phyloP scores from a whole-genome alignment of 2,888 invertebrate species.

The Geophilus truncorum region DNA sequence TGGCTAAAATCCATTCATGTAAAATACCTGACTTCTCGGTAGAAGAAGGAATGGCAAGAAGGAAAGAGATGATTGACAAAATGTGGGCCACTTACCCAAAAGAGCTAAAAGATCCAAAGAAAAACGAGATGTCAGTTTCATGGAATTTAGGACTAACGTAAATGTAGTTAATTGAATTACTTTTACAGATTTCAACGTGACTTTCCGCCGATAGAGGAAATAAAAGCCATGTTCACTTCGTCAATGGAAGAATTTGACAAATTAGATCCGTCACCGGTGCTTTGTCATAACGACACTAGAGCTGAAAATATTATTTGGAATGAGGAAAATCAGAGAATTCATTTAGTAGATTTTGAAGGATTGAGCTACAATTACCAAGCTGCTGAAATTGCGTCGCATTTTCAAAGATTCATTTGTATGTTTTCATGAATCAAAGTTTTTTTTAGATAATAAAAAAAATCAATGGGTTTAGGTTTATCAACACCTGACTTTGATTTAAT shows the following conservation, averaged over 20 bases:
- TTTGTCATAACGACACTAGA: slow-evolving; percentile 28
- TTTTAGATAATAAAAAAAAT: background rate
- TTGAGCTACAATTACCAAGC: background rate
- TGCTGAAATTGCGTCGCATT: background rate
- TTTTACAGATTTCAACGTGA: background rate
- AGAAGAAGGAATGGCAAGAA: background rate
- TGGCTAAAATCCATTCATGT: slow-evolving; percentile 1
- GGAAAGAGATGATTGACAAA: background rate
- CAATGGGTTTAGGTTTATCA: background rate
- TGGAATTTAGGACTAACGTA: background rate
- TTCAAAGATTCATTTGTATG: background rate
- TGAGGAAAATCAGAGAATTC: background rate
- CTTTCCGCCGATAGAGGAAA: background rate
- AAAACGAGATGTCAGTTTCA: background rate
- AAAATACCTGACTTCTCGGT: background rate
- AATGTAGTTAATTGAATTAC: background rate
- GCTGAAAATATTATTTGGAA: slow-evolving; percentile 30
- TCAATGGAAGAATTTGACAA: background rate
- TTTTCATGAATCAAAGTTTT: background rate
- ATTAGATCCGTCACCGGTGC: background rate
- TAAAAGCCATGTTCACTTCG: too few relatives aligned
- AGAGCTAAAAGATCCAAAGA: background rate
- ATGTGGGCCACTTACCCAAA: background rate
- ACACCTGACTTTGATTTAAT: background rate
- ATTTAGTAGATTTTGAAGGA: slow-evolving; percentile 27